Evolutionary conservation across 92 coral and sea anemone genomes (phyloP), one percentile per base, ranked within the genome.

Genomic region (Heliopora coerulea): DNA sequence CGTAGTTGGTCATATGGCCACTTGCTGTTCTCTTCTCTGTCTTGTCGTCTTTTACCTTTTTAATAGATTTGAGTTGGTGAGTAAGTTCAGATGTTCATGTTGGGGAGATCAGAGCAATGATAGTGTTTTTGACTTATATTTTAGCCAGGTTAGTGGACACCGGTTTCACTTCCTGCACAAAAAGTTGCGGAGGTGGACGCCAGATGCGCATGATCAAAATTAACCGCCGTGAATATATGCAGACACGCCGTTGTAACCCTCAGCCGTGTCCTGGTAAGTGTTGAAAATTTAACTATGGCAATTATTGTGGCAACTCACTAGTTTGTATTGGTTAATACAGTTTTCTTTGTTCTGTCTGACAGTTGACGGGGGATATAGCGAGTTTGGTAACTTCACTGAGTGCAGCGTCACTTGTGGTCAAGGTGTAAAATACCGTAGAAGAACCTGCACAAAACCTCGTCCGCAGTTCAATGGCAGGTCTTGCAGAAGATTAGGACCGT

Each of bases 351-450:
- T 63, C 3, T 23, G 21, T 29, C 9, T 30, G 17, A 12, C 77
- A 92, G 97, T 92, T 40, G 52, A 92, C 63, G 97, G 97, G 19
- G 96, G 92, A 18, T 92, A 89, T 68, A 83, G 89, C 12, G 75
- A 78, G 15, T 92, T 68, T 74, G 90, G 96, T 35, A 65, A 81
- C 13, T 89, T 84, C 80, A 87, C 92, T 4, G 97, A 89, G 48
- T 92, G 97, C 62, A 92, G 97, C 79, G 89, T 87, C 46, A 92
- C 97, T 14, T 92, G 97, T 67, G 97, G 97, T 1, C 28, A 78
- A 18, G 97, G 97, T 29, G 72, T 92, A 69, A 89, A 87, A 29
- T 92, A 89, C 81, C 88, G 96, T 11, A 91, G 88, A 62, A 72
- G 97, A 42, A 73, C 89, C 9, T 92, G 97, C 79, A 85, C 83